Percentiles rank a stretch among this genome's conserved stretches.
Conservation (phyloP, 2,113 vertebrate genomes). For the Parus major region DNA sequence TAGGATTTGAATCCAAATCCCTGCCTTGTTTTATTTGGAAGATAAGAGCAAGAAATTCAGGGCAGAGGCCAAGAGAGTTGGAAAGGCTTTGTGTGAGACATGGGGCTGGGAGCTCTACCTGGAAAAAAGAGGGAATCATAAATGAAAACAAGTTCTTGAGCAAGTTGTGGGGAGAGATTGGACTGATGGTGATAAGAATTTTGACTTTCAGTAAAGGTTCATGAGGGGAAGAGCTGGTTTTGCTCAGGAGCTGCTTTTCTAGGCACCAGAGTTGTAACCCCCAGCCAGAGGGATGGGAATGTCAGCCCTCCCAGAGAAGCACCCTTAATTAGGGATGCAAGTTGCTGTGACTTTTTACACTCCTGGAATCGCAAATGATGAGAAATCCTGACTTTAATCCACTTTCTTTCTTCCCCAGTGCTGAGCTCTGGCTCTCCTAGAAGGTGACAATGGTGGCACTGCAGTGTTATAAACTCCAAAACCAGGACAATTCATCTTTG, state of each 20-base stretch:
- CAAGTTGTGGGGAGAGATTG: neutral
- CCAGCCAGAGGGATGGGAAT: neutral
- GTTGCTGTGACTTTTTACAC: neutral
- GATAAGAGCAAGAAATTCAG: neutral
- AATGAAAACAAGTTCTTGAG: neutral
- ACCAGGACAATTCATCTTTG: accelerated
- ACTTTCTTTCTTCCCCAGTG: neutral
- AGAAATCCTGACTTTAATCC: neutral
- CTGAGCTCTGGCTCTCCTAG: neutral
- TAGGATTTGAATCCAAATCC: neutral
- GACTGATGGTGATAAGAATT: neutral
- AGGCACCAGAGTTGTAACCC: neutral
- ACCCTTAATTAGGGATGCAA: neutral
- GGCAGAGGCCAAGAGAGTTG: neutral
- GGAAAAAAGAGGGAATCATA: neutral
- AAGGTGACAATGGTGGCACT: neutral
- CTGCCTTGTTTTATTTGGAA: neutral
- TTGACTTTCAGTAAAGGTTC: neutral
- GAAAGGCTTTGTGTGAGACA: accelerated
- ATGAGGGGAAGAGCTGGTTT: neutral
- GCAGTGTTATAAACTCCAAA: accelerated
- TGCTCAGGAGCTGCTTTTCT: neutral
- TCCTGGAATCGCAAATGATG: neutral
- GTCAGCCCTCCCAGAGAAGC: neutral
- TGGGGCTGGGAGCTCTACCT: neutral